Percentiles rank a stretch among this genome's conserved stretches.
These are phyloP conservation scores for Probosciger aterrimus DNA, from an alignment of 2,113 vertebrate species.

Conservation along the genomic window DNA sequence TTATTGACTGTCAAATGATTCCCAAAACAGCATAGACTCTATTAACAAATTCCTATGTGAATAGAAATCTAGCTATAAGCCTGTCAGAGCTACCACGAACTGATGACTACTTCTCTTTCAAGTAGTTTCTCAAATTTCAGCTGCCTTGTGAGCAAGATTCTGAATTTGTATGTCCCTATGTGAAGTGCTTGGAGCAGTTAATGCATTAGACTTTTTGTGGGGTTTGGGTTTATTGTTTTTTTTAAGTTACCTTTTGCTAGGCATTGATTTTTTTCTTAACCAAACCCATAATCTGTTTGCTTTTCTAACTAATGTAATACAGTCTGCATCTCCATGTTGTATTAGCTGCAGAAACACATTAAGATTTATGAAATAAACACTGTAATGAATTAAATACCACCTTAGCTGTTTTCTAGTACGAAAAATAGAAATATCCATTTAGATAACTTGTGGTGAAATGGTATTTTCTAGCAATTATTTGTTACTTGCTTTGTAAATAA, in stretches of 20 bases:
- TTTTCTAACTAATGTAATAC: constrained; percentile 18
- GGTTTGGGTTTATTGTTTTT: not conserved
- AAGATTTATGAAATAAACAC: constrained; percentile 1
- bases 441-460: constrained; percentile 28
- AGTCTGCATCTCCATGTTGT: constrained; percentile 4
- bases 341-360: constrained; percentile 23
- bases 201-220: not conserved
- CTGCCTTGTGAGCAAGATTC: not conserved
- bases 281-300: not conserved
- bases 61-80: not conserved
- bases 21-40: not conserved
- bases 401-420: constrained; percentile 12
- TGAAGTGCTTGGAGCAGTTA: not conserved
- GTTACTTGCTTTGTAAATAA: constrained; percentile 54
- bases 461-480: constrained; percentile 46
- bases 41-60: not conserved
- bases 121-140: not conserved
- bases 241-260: not conserved
- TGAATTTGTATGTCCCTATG: not conserved
- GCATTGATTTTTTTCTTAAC: not conserved
- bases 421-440: constrained; percentile 23
- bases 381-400: constrained; percentile 6
- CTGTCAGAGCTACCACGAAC: not conserved
- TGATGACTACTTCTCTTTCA: not conserved
- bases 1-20: not conserved